Evolutionary conservation across 1,140 invertebrate species (phyloP).

Genomic region (Musca domestica): DNA sequence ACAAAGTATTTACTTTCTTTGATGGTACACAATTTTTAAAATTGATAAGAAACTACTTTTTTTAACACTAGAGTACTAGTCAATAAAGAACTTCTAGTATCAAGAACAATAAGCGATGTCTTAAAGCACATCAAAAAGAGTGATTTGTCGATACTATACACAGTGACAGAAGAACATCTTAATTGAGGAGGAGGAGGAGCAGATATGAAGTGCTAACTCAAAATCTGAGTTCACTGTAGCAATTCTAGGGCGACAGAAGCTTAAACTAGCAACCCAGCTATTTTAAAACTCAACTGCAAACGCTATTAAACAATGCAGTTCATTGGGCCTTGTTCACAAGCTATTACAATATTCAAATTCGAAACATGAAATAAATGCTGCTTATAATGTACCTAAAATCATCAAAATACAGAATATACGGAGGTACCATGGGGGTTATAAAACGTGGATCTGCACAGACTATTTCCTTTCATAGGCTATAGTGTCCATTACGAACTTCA

Average conservation of each 20-base stretch:
- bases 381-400: background rate
- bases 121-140: too few relatives aligned
- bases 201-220: too few relatives aligned
- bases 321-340: background rate
- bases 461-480: too few relatives aligned
- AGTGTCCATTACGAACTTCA: too few relatives aligned
- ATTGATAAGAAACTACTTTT: conserved; percentile 9
- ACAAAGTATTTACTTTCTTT: too few relatives aligned
- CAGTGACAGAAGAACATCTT: background rate
- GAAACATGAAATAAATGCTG: background rate
- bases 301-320: background rate
- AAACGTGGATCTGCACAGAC: too few relatives aligned
- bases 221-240: too few relatives aligned
- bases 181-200: background rate
- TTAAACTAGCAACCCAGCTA: conserved; percentile 4
- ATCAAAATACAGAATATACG: background rate
- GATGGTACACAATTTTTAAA: too few relatives aligned
- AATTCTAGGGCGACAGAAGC: conserved; percentile 7
- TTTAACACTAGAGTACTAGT: too few relatives aligned
- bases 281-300: conserved; percentile 4
- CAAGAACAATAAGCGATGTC: too few relatives aligned
- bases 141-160: background rate
- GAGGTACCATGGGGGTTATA: too few relatives aligned
- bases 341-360: too few relatives aligned
- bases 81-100: background rate